Conservation (phyloP, 92 coral and sea anemone species). For the Porites divaricata region DNA sequence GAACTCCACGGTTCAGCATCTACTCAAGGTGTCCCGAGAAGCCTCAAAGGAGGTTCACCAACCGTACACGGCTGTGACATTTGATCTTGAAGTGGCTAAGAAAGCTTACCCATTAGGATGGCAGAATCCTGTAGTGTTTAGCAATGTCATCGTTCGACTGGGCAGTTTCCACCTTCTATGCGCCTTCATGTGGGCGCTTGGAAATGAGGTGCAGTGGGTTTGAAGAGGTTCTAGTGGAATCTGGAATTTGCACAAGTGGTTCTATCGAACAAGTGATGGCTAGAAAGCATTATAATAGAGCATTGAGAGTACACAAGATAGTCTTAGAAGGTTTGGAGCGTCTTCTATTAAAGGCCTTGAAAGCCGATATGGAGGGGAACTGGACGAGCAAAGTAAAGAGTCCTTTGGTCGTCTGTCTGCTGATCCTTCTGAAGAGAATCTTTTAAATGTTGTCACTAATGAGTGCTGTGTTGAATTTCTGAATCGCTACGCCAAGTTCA, state of each 20-base stretch:
- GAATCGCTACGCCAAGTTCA: constrained; percentile 3
- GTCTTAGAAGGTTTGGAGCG: constrained; percentile 16
- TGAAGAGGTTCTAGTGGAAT: constrained; percentile 37
- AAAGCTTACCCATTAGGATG: constrained; percentile 26
- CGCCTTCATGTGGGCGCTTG: constrained; percentile 26
- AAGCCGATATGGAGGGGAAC: constrained; percentile 7
- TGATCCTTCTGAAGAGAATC: constrained; percentile 22
- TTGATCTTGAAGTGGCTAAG: constrained; percentile 42
- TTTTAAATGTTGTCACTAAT: constrained; percentile 6
- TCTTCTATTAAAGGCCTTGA: constrained; percentile 8
- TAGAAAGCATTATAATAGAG: constrained; percentile 37
- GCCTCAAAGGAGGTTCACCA: constrained; percentile 33
- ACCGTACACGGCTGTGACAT: constrained; percentile 33
- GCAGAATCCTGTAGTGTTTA: constrained; percentile 22
- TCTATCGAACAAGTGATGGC: constrained; percentile 22
- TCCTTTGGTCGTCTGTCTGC: constrained; percentile 8
- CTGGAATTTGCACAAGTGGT: constrained; percentile 39
- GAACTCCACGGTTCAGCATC: constrained; percentile 37
- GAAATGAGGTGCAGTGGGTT: constrained; percentile 45
- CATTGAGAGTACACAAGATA: constrained; percentile 7
- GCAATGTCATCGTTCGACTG: constrained; percentile 30
- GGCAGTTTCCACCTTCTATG: constrained; percentile 35
- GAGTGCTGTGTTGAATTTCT: constrained; percentile 13
- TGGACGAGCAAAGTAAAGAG: not conserved
- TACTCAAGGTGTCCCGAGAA: constrained; percentile 22